phyloP scores from a whole-genome alignment of 2,888 invertebrate species.

The Eristalis arbustorum region DNA sequence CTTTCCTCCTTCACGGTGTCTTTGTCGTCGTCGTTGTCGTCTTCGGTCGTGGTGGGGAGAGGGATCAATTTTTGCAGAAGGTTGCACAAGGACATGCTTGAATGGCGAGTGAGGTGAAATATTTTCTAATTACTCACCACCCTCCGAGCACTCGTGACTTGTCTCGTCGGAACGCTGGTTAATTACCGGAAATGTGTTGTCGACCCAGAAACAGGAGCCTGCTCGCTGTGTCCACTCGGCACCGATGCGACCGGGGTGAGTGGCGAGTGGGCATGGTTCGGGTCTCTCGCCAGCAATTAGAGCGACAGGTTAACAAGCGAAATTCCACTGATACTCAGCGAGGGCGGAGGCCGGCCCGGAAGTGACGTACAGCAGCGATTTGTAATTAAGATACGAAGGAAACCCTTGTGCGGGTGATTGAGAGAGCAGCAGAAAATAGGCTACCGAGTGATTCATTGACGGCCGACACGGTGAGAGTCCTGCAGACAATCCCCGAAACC shows the following conservation, averaged over 20 bases:
- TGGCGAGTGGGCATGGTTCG: constrained; percentile 9
- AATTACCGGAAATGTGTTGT: constrained; percentile 9
- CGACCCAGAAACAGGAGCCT: background rate
- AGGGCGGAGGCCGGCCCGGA: constrained; percentile 1
- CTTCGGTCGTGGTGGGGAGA: too few species aligned
- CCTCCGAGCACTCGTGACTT: too few species aligned
- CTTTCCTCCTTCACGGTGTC: too few species aligned
- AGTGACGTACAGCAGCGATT: constrained; percentile 25
- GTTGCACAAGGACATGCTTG: background rate
- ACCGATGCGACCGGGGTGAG: background rate
- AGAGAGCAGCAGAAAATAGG: background rate
- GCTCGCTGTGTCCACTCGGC: background rate
- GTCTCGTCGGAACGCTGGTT: background rate
- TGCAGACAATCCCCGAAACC: background rate
- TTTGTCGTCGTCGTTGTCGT: too few species aligned
- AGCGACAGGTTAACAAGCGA: constrained; percentile 43
- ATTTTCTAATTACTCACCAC: constrained; percentile 14
- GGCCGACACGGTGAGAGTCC: constrained; percentile 1
- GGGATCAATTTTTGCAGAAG: background rate
- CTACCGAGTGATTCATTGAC: constrained; percentile 26
- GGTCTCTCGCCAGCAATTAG: constrained; percentile 41
- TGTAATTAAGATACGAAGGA: constrained; percentile 31
- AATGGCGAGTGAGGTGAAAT: background rate
- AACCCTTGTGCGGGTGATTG: background rate
- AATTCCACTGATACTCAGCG: constrained; percentile 44